Conservation (phyloP, 2,797 vertebrate genomes). For the Coccyzus lansbergi region DNA sequence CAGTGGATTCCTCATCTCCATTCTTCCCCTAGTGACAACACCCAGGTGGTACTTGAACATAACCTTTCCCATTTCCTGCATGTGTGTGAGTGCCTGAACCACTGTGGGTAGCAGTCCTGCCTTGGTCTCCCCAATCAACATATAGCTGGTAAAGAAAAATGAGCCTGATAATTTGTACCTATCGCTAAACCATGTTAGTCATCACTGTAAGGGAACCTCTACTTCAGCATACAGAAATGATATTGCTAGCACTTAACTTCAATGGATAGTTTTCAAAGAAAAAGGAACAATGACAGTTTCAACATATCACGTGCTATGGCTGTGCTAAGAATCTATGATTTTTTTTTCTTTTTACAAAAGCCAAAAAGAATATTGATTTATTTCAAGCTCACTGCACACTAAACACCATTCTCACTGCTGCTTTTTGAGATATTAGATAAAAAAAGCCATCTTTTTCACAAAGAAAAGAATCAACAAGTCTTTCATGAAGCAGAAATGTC, state of each 20-base stretch:
- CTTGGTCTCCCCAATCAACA: neutral
- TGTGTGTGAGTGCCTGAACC: neutral
- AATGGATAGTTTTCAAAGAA: neutral
- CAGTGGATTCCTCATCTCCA: neutral
- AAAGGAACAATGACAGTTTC: neutral
- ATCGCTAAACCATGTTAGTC: neutral
- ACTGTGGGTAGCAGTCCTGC: neutral
- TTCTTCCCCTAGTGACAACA: neutral
- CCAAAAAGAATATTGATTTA: slow-evolving; percentile 14
- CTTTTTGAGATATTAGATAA: neutral
- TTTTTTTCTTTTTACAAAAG: neutral
- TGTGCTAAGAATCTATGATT: neutral
- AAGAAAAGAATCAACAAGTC: neutral
- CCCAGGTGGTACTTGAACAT: neutral
- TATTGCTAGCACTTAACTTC: neutral
- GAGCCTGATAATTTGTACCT: neutral
- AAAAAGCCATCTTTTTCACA: slow-evolving; percentile 15
- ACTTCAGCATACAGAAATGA: neutral
- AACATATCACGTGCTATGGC: neutral
- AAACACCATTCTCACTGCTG: neutral
- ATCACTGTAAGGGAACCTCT: neutral
- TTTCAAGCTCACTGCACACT: neutral
- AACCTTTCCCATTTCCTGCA: neutral
- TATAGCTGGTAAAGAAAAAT: neutral
- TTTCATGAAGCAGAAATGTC: neutral